Evolutionary conservation across 2,113 vertebrate species (phyloP).

Genomic region (Caranx ignobilis): DNA sequence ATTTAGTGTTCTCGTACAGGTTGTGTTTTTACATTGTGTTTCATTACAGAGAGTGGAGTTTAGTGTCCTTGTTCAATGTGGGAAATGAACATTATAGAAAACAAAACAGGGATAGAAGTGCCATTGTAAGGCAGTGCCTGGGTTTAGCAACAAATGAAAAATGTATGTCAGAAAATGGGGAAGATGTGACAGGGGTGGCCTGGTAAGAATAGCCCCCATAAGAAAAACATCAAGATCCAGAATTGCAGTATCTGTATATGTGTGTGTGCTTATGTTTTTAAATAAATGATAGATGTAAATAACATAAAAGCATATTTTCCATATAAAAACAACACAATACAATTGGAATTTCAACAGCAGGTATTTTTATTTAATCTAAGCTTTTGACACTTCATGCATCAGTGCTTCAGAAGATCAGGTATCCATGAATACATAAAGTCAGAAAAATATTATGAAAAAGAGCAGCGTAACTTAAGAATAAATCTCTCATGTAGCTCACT

Average conservation of each 20-base stretch:
- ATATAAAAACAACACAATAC: constrained; percentile 39
- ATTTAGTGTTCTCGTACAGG: constrained; percentile 47
- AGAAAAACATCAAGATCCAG: constrained; percentile 16
- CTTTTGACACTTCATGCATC: constrained; percentile 70
- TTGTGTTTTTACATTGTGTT: constrained; percentile 47
- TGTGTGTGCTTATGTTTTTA: constrained; percentile 21
- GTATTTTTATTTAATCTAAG: constrained; percentile 62
- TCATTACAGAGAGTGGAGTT: constrained; percentile 37
- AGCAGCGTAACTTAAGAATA: constrained; percentile 81
- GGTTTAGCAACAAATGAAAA: constrained; percentile 24
- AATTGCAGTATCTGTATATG: constrained; percentile 13
- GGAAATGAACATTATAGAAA: constrained; percentile 5
- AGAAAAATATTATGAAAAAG: constrained; percentile 77
- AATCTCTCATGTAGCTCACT: constrained; percentile 84
- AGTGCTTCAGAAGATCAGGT: constrained; percentile 73
- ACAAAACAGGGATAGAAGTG: not conserved
- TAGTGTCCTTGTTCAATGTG: constrained; percentile 9
- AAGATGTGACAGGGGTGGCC: not conserved
- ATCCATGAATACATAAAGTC: constrained; percentile 77
- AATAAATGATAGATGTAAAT: constrained; percentile 57
- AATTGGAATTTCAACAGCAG: constrained; percentile 50
- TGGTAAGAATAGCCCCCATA: not conserved
- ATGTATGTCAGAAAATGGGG: not conserved
- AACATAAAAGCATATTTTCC: constrained; percentile 34
- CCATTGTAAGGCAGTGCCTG: not conserved